Evolutionary conservation across 2,888 invertebrate genomes (phyloP).

Genomic region (Andricus quercusramuli): DNA sequence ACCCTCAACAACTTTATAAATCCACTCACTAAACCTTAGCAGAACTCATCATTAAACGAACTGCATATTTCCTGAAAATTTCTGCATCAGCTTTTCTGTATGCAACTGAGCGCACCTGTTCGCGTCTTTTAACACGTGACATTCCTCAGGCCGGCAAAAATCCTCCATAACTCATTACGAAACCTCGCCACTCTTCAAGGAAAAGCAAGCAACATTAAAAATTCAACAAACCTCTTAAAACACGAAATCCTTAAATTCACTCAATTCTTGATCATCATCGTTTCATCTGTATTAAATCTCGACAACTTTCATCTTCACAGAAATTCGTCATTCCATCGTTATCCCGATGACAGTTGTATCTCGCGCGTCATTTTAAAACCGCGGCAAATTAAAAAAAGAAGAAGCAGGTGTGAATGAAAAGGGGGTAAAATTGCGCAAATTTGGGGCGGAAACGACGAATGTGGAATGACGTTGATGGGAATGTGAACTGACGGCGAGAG

Average conservation of each 20-base stretch:
- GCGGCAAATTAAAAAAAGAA: slow-evolving; percentile 2
- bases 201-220: neutral
- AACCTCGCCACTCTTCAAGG: neutral
- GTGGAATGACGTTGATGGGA: slow-evolving; percentile 19
- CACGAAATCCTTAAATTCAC: slow-evolving; percentile 21
- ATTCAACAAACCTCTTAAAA: slow-evolving; percentile 28
- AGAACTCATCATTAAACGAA: slow-evolving; percentile 3
- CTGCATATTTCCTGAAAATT: slow-evolving; percentile 12
- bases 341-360: slow-evolving; percentile 25
- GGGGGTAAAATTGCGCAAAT: neutral
- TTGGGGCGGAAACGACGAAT: neutral
- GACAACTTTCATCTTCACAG: neutral
- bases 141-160: slow-evolving; percentile 37
- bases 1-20: no score
- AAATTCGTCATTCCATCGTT: slow-evolving; percentile 6
- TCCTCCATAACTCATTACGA: slow-evolving; percentile 33
- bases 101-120: slow-evolving; percentile 33
- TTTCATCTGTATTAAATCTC: slow-evolving; percentile 9
- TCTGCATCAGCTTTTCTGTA: slow-evolving; percentile 18
- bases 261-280: slow-evolving; percentile 10
- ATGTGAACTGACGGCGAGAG: slow-evolving; percentile 14
- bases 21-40: neutral
- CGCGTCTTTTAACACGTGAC: slow-evolving; percentile 40
- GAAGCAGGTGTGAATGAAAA: neutral
- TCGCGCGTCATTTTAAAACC: slow-evolving; percentile 13